Conservation (phyloP, 2,888 invertebrate species). For the Pammene fasciana region DNA sequence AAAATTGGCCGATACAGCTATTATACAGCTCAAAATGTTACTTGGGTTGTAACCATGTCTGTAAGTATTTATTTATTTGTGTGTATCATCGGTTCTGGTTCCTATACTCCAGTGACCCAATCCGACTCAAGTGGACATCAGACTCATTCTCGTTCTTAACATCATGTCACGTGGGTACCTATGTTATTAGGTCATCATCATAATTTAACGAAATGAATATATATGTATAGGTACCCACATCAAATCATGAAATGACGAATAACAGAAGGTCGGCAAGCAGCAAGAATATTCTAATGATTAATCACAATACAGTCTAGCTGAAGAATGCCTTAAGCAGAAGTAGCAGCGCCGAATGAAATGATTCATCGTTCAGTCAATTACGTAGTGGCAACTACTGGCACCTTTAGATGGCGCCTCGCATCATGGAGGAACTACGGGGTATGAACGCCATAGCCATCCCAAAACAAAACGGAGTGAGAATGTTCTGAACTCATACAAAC, state of each 20-base stretch:
- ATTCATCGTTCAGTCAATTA: slow-evolving; percentile 69
- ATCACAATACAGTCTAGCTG: slow-evolving; percentile 44
- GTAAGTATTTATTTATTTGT: too few relatives aligned
- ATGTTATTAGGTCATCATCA: slow-evolving; percentile 24
- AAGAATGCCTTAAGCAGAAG: slow-evolving; percentile 70
- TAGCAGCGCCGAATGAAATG: slow-evolving; percentile 70
- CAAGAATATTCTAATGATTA: slow-evolving; percentile 46
- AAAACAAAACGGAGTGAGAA: background rate
- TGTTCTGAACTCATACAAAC: background rate
- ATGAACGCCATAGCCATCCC: background rate
- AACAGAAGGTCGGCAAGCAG: slow-evolving; percentile 28
- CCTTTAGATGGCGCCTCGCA: slow-evolving; percentile 41
- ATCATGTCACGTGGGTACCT: too few relatives aligned
- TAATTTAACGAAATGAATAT: slow-evolving; percentile 29
- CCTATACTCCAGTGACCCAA: too few relatives aligned
- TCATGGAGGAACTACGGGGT: slow-evolving; percentile 30
- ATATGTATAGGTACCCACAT: slow-evolving; percentile 38
- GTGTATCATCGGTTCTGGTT: too few relatives aligned
- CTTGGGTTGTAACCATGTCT: too few relatives aligned
- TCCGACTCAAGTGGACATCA: too few relatives aligned
- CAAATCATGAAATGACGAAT: slow-evolving; percentile 42
- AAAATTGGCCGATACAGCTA: too few relatives aligned
- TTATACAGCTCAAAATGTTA: too few relatives aligned
- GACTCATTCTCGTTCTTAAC: too few relatives aligned
- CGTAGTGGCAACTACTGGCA: slow-evolving; percentile 56